These are phyloP conservation scores for Musca domestica DNA, from an alignment of 1,140 invertebrate species.

Conservation along the genomic window DNA sequence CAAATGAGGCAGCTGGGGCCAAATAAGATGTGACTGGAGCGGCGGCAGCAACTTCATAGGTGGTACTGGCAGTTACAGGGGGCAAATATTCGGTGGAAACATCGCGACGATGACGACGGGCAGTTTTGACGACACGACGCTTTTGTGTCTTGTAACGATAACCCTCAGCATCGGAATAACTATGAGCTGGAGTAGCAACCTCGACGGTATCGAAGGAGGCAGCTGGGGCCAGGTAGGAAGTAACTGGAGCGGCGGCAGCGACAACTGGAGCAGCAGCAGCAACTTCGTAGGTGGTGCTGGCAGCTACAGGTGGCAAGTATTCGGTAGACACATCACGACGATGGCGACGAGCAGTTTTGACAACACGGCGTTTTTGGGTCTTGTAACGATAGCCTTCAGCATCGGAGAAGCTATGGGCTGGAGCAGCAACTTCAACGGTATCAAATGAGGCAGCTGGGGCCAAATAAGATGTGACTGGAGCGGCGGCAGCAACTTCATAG, in stretches of 20 bases:
- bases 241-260: constrained; percentile 24
- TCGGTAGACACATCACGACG: constrained; percentile 10
- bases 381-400: constrained; percentile 30
- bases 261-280: constrained; percentile 25
- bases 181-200: too few relatives aligned
- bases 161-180: too few relatives aligned
- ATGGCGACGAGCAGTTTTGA: background rate
- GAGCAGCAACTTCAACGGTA: too few relatives aligned
- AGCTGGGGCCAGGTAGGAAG: constrained; percentile 24
- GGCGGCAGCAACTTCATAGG: too few relatives aligned
- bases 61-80: too few relatives aligned
- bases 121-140: too few relatives aligned
- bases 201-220: background rate
- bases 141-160: too few relatives aligned
- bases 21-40: background rate
- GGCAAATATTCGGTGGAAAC: too few relatives aligned
- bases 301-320: constrained; percentile 25
- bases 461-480: constrained; percentile 20
- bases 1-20: background rate
- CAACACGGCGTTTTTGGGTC: constrained; percentile 24
- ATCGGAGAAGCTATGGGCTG: constrained; percentile 22
- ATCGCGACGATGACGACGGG: too few relatives aligned
- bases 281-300: constrained; percentile 25
- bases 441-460: constrained; percentile 23
- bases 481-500: constrained; percentile 7